Conservation (phyloP, 1,140 invertebrate species). For the Hermetia illucens region DNA sequence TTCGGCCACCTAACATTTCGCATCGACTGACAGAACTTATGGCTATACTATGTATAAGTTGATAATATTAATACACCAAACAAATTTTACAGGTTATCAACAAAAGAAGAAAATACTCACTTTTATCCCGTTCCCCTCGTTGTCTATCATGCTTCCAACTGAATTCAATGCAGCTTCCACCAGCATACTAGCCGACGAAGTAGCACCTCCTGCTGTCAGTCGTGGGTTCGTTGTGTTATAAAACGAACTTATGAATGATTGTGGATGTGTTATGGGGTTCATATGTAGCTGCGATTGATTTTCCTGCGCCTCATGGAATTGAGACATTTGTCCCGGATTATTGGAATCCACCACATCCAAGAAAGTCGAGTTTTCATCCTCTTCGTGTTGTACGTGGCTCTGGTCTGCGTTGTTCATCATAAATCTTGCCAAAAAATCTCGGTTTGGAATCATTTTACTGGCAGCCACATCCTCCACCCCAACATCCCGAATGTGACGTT, state of each 20-base stretch:
- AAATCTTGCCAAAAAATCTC: constrained; percentile 24
- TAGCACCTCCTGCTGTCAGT: constrained; percentile 15
- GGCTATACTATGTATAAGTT: no score
- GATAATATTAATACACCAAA: no score
- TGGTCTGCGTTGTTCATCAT: constrained; percentile 24
- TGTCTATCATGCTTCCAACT: constrained; percentile 31
- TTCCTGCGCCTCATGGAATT: constrained; percentile 14
- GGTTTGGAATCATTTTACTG: constrained; percentile 24
- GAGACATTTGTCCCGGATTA: constrained; percentile 24
- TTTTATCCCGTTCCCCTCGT: constrained; percentile 26
- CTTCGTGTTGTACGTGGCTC: constrained; percentile 18
- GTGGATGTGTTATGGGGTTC: constrained; percentile 23
- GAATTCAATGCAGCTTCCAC: constrained; percentile 30
- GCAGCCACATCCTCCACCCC: constrained; percentile 11
- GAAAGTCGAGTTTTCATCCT: constrained; percentile 28
- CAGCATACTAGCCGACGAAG: constrained; percentile 28
- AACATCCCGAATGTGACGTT: constrained; percentile 14
- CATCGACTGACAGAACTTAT: no score
- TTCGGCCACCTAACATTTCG: no score
- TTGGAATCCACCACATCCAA: constrained; percentile 28
- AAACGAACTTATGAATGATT: constrained; percentile 30
- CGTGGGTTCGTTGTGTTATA: constrained; percentile 27
- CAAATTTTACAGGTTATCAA: no score
- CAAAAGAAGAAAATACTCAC: constrained; percentile 7
- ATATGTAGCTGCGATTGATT: constrained; percentile 14